Percentiles rank a stretch among this genome's conserved stretches.
Conservation (phyloP, 2,797 vertebrate species). For the Lepilemur septentrionalis region DNA sequence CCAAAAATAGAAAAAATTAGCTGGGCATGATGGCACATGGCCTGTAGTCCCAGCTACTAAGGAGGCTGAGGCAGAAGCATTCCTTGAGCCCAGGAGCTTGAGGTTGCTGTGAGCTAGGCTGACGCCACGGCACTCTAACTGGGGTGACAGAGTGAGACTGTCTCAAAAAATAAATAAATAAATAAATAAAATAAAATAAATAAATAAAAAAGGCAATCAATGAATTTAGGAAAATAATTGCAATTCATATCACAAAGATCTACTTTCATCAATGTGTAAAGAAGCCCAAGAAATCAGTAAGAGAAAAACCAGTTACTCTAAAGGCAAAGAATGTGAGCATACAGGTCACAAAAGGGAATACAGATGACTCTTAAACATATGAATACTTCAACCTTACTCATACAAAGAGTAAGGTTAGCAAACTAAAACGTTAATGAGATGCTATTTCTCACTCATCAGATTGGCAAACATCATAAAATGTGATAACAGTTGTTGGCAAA, state of each 20-base stretch:
- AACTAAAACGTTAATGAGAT: background rate
- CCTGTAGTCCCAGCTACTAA: too few species aligned
- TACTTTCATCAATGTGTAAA: background rate
- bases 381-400: background rate
- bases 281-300: background rate
- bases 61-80: too few species aligned
- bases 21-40: too few species aligned
- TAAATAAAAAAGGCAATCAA: background rate
- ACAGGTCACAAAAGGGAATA: background rate
- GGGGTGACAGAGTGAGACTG: too few species aligned
- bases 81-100: too few species aligned
- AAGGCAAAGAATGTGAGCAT: background rate
- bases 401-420: background rate
- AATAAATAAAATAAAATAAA: too few species aligned
- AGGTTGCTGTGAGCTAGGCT: too few species aligned
- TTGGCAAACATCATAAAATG: background rate
- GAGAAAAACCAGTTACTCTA: background rate
- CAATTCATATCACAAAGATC: background rate
- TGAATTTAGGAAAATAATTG: constrained; percentile 1
- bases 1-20: too few species aligned
- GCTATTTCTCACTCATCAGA: background rate
- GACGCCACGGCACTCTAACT: too few species aligned
- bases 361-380: background rate
- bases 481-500: background rate
- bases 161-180: too few species aligned